Evolutionary conservation across 2,797 vertebrate species (phyloP).

Genomic region (Orientallactaga sibirica): DNA sequence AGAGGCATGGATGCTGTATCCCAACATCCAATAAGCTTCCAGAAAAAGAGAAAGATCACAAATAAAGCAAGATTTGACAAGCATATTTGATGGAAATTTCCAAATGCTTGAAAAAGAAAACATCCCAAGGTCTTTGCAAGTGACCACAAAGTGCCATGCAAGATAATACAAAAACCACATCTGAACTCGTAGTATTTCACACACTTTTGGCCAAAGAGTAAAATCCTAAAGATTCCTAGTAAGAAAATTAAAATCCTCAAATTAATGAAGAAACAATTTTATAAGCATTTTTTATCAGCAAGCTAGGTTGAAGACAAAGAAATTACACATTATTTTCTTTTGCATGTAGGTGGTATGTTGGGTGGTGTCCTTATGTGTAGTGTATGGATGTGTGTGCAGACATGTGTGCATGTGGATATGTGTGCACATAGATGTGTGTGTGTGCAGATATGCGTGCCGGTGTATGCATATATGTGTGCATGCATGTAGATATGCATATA

Average conservation of each 20-base stretch:
- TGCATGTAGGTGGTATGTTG: too few species aligned
- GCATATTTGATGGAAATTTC: slow-evolving; percentile 1
- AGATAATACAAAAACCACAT: neutral
- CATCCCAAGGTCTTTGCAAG: neutral
- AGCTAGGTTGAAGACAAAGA: neutral
- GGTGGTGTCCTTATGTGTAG: too few species aligned
- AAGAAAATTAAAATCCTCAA: slow-evolving; percentile 16
- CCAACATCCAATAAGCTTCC: neutral
- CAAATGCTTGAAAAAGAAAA: neutral
- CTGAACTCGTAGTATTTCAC: neutral
- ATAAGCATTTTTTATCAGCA: neutral
- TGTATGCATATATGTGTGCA: too few species aligned
- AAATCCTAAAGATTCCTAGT: neutral
- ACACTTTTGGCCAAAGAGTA: neutral
- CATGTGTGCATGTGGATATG: neutral
- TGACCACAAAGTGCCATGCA: neutral
- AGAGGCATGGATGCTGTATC: neutral
- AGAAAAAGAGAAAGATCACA: neutral
- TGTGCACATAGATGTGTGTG: too few species aligned
- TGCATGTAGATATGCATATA: too few species aligned
- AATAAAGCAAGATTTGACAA: neutral
- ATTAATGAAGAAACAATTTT: neutral
- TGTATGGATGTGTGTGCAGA: too few species aligned
- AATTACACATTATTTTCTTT: neutral
- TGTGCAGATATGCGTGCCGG: too few species aligned